Base-by-base conservation (phyloP, 2,888 invertebrate genomes). In the Hydroisotoma schaefferi region DNA sequence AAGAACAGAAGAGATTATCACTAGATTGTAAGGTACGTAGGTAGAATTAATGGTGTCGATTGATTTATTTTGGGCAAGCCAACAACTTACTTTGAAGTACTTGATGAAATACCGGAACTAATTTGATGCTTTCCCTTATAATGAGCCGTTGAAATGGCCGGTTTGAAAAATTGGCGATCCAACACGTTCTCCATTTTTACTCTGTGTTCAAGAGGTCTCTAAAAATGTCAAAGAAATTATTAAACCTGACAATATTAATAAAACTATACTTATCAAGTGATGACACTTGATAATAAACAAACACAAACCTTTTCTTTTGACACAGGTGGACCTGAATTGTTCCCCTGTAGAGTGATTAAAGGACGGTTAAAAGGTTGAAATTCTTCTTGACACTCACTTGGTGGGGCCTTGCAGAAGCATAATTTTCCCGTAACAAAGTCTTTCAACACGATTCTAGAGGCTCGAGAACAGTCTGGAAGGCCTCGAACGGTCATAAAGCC, bases 401-500 rank as follows among this genome's bases (percentile, higher is more conserved):
- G 92, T 2, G 98, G 97, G 0, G 90, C 84, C 67, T 87, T 81
- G 55, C 88, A 89, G 80, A 87, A 94, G 2, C 87, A 79, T 33
- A 99, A 78, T 71, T 86, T 87, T 0, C 98, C 98, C 76, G 85
- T 85, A 1, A 93, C 87, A 71, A 87, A 93, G 76, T 98, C 95
- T 76, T 98, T 98, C 0, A 98, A 82, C 62, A 99, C 80, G 61
- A 88, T 85, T 33, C 98, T 83, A 0, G 97, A 87, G 0, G 95
- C 87, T 25, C 98, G 83, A 0, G 97, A 85, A 76, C 87, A 87
- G 80, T 99, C 98, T 0, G 98, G 98, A 73, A 94, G 87, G 0
- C 98, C 98, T 57, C 80, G 76, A 6, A 90, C 87, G 0, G 95
- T 94, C 97, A 98, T 98, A 77, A 90, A 97, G 22, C 98, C 98